These are phyloP conservation scores for Brassicogethes aeneus DNA, from an alignment of 2,888 invertebrate genomes.

Conservation along the genomic window DNA sequence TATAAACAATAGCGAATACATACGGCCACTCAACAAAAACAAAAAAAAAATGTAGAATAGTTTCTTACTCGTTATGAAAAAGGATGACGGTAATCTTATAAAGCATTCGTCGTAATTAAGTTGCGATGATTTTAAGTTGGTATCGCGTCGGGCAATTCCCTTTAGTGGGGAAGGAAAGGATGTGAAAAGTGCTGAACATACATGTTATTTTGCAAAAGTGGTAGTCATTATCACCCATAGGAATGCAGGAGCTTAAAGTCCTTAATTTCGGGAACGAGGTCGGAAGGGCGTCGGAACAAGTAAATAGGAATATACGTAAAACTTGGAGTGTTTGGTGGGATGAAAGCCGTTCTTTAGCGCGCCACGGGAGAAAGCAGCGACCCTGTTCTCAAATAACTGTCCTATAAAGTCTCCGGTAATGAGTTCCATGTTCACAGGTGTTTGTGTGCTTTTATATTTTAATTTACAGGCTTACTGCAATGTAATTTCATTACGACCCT, in stretches of 20 bases:
- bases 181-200: slow-evolving; percentile 11
- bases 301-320: slow-evolving; percentile 24
- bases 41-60: too few species aligned
- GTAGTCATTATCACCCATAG: slow-evolving; percentile 9
- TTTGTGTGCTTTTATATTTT: slow-evolving; percentile 27
- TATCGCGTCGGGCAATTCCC: slow-evolving; percentile 2
- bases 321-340: slow-evolving; percentile 19
- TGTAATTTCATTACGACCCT: neutral
- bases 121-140: too few species aligned
- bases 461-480: slow-evolving; percentile 14
- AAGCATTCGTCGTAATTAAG: too few species aligned
- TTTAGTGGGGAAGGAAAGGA: slow-evolving; percentile 10
- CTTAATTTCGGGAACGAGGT: slow-evolving; percentile 16
- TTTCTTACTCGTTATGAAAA: too few species aligned
- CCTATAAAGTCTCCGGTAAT: slow-evolving; percentile 29
- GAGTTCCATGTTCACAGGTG: slow-evolving; percentile 31
- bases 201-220: slow-evolving; percentile 6
- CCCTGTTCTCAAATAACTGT: slow-evolving; percentile 23
- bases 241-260: slow-evolving; percentile 12
- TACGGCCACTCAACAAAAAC: too few species aligned
- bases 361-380: slow-evolving; percentile 6
- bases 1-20: too few species aligned
- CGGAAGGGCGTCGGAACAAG: slow-evolving; percentile 6
- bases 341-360: slow-evolving; percentile 12
- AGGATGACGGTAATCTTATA: too few species aligned